Percentiles rank a stretch among this genome's conserved stretches.
phyloP scores from a whole-genome alignment of 1,140 invertebrate species.

The Cydia pomonella region DNA sequence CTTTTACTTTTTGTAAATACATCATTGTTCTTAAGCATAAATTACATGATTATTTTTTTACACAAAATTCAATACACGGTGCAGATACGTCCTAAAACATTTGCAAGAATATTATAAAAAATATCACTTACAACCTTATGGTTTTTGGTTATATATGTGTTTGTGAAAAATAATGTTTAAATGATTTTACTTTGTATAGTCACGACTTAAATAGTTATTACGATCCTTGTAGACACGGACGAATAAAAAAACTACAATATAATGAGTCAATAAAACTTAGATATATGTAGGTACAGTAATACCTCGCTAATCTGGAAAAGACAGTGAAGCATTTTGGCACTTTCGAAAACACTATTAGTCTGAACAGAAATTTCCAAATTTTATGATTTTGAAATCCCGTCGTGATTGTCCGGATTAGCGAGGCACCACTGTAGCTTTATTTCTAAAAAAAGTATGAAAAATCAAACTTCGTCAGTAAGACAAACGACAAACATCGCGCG shows the following conservation, averaged over 20 bases:
- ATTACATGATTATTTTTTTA: neutral
- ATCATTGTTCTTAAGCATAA: neutral
- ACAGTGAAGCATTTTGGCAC: too few relatives aligned
- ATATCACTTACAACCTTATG: neutral
- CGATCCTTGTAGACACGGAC: neutral
- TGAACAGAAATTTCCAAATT: too few relatives aligned
- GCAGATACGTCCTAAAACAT: neutral
- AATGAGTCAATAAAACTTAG: too few relatives aligned
- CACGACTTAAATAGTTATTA: neutral
- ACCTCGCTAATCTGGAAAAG: too few relatives aligned
- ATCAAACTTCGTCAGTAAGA: too few relatives aligned
- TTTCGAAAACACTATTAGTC: too few relatives aligned
- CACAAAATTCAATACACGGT: neutral
- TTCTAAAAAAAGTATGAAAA: too few relatives aligned
- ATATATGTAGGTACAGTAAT: too few relatives aligned
- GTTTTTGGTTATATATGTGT: neutral
- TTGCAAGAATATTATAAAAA: neutral
- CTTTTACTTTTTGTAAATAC: neutral
- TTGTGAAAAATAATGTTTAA: conserved; percentile 3
- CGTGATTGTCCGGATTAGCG: too few relatives aligned
- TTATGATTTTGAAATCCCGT: too few relatives aligned
- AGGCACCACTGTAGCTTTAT: too few relatives aligned
- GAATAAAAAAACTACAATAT: neutral
- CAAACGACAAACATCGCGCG: too few relatives aligned
- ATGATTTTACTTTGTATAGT: neutral